Conservation (phyloP, 2,797 vertebrate genomes). For the Sebastes jordani region DNA sequence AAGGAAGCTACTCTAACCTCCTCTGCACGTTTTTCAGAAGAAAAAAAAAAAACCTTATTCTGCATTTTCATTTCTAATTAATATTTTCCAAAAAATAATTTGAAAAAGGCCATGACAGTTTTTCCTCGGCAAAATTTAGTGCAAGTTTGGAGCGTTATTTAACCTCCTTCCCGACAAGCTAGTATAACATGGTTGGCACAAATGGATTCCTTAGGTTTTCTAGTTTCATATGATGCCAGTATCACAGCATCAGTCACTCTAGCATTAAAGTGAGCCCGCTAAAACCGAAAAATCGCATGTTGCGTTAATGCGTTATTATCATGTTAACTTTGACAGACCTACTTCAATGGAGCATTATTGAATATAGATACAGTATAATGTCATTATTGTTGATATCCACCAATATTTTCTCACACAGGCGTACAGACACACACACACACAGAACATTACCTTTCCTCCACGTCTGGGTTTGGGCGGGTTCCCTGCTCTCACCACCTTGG, state of each 20-base stretch:
- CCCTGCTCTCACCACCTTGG: constrained; percentile 95
- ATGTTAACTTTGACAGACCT: too few relatives aligned
- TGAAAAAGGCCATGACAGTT: too few relatives aligned
- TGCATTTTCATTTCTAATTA: neutral
- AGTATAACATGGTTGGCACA: too few relatives aligned
- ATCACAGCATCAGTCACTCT: too few relatives aligned
- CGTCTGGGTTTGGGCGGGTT: constrained; percentile 87
- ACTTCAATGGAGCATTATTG: neutral
- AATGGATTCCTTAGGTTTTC: too few relatives aligned
- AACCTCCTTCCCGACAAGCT: too few relatives aligned
- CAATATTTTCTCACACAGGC: neutral
- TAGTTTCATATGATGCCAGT: too few relatives aligned
- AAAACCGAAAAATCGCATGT: too few relatives aligned
- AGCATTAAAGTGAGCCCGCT: too few relatives aligned
- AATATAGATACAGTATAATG: neutral
- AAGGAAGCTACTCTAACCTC: neutral
- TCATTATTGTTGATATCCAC: neutral
- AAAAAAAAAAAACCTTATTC: neutral
- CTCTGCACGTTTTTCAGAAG: neutral
- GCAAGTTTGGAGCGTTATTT: too few relatives aligned
- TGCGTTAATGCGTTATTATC: too few relatives aligned
- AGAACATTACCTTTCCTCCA: constrained; percentile 90
- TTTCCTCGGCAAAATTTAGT: too few relatives aligned
- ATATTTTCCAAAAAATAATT: neutral
- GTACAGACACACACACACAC: neutral